Base-by-base conservation (phyloP, 2,888 invertebrate genomes). In the Lasioglossum zephyrum region DNA sequence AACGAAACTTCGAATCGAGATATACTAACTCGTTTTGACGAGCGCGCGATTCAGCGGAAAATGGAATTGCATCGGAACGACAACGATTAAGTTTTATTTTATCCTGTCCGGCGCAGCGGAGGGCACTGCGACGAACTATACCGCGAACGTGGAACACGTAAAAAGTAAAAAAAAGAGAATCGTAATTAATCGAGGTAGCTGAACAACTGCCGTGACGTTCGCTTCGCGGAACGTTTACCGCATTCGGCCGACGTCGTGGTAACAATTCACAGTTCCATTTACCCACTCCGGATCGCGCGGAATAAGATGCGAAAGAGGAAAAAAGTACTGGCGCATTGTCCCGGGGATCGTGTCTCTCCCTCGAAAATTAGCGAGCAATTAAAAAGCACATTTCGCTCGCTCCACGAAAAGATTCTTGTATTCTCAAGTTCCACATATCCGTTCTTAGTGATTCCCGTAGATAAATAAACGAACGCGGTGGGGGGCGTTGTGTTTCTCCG, bases 221-320 rank as follows among this genome's bases (percentile, higher is more conserved):
- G 31, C 18, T 66, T 36, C 66, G 16, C 36, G 66, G 22, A 66
- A 66, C 66, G 66, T 36, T 66, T 66, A 66, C 66, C 18, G 36
- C 66, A 22, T 31, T 66, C 18, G 66, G 1, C 18, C 66, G 66
- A 36, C 66, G 66, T 66, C 66, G 66, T 1, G 18, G 36, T 9
- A 66, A 66, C 66, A 66, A 66, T 66, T 66, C 36, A 18, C 66
- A 66, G 66, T 66, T 36, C 66, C 66, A 66, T 66, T 66, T 66
- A 36, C 36, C 36, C 6, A 31, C 18, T 66, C 66, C 36, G 66
- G 22, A 66, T 66, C 22, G 36, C 18, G 36, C 18, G 31, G 36
- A 66, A 36, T 66, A 66, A 66, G 66, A 66, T 9, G 36, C 66
- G 66, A 22, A 36, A 66, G 36, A 66, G 36, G 66, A 36, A 36